Evolutionary conservation across 2,113 vertebrate genomes (phyloP).

Genomic region (Aythya baeri): DNA sequence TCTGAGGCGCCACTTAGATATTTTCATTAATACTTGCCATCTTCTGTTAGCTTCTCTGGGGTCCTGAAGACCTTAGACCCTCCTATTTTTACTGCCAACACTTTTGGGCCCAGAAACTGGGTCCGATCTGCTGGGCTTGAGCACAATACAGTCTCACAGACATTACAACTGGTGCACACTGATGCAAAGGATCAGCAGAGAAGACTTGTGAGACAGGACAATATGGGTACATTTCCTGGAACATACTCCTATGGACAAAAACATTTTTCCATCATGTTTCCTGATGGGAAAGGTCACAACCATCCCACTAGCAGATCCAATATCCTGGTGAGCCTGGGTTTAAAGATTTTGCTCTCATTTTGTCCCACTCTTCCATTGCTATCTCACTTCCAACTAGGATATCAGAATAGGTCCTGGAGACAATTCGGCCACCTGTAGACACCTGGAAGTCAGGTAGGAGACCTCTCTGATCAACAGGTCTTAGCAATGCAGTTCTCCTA

Average conservation of each 20-base stretch:
- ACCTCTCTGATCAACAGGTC: not conserved
- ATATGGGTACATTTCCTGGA: not conserved
- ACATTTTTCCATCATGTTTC: not conserved
- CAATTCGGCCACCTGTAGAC: not conserved
- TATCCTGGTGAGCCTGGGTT: not conserved
- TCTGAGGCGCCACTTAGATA: not conserved
- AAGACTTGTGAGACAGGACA: not conserved
- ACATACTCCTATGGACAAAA: no score
- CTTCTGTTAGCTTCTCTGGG: not conserved
- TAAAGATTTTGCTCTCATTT: not conserved
- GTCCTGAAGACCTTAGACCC: not conserved
- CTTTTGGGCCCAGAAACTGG: not conserved
- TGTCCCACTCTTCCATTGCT: not conserved
- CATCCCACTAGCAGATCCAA: not conserved
- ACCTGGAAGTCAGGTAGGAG: not conserved
- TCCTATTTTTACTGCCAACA: not conserved
- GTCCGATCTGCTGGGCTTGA: not conserved
- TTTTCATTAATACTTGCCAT: not conserved
- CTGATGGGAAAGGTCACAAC: not conserved
- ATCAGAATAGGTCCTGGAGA: not conserved
- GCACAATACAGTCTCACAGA: not conserved
- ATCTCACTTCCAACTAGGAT: not conserved
- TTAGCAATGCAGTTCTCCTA: not conserved
- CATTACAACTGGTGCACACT: not conserved
- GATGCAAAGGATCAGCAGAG: not conserved